Evolutionary conservation across 2,797 vertebrate species (phyloP).

Genomic region (Leptodactylus fallax): DNA sequence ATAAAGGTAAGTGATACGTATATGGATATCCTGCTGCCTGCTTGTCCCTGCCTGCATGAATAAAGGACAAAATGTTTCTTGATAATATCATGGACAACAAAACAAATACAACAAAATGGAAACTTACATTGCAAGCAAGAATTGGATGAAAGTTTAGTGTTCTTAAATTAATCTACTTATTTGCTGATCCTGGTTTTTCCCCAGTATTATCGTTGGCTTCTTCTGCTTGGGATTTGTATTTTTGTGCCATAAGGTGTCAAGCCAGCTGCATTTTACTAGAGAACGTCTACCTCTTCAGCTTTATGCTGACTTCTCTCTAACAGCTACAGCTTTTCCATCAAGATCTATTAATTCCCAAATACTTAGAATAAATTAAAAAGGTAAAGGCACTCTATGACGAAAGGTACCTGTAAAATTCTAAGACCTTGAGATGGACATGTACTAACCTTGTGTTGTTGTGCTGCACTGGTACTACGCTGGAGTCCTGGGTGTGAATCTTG

Average conservation of each 20-base stretch:
- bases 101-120: neutral
- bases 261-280: neutral
- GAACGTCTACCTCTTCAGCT: neutral
- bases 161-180: neutral
- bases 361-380: neutral
- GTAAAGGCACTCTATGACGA: too few relatives aligned
- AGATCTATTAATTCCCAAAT: neutral
- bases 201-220: neutral
- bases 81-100: neutral
- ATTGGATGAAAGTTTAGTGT: neutral
- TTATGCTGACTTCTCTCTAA: neutral
- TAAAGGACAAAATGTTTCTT: neutral
- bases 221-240: neutral
- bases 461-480: neutral
- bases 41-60: neutral
- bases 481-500: too few relatives aligned
- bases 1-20: constrained; percentile 76
- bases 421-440: neutral
- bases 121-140: neutral
- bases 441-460: neutral
- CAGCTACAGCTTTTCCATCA: neutral
- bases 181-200: neutral
- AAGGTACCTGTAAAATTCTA: too few relatives aligned
- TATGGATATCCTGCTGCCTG: neutral
- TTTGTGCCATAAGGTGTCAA: neutral